Evolutionary conservation across 2,888 invertebrate genomes (phyloP), one percentile per base, ranked within the genome.

Genomic region (Microplitis deprimator): DNA sequence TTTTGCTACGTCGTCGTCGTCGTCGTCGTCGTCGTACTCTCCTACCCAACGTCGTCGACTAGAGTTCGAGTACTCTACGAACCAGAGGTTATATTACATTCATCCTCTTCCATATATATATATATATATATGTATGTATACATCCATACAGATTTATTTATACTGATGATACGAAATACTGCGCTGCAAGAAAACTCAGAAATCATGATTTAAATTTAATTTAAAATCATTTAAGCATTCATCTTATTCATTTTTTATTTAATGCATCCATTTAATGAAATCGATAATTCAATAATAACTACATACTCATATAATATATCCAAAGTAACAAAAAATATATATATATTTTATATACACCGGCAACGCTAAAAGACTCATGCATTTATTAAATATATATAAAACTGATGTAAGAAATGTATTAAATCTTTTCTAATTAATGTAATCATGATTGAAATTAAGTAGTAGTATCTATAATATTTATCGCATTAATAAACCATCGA

Each of bases 1-100:
- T 82, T 82, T 81, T 76, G 78, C 75, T 78, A 79, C 79, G 79
- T 79, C 82, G 81, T 81, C 82, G 77, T 16, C 79, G 79, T 79
- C 82, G 81, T 81, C 82, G 77, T 16, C 81, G 73, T 73, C 77
- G 64, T 65, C 76, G 68, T 69, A 13, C 50, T 50, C 50, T 50
- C 10, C 50, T 50, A 50, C 13, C 8, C 38, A 61, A 50, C 69
- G 75, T 76, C 76, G 79, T 76, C 77, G 73, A 39, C 80, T 75
- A 70, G 70, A 70, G 70, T 76, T 41, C 10, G 68, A 17, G 17
- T 20, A 62, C n/a, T 13, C 7, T 50, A 50, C 50, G 13, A 50
- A 50, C 8, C 13, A 50, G 68, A 70, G 70, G 29, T 70, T 70
- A 70, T 70, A 70, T 70, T 70, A 70, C 59, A 6, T 70, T 39